Evolutionary conservation across 1,140 invertebrate genomes (phyloP), one percentile per base, ranked within the genome.

Genomic region (Drosophila pectinifera): DNA sequence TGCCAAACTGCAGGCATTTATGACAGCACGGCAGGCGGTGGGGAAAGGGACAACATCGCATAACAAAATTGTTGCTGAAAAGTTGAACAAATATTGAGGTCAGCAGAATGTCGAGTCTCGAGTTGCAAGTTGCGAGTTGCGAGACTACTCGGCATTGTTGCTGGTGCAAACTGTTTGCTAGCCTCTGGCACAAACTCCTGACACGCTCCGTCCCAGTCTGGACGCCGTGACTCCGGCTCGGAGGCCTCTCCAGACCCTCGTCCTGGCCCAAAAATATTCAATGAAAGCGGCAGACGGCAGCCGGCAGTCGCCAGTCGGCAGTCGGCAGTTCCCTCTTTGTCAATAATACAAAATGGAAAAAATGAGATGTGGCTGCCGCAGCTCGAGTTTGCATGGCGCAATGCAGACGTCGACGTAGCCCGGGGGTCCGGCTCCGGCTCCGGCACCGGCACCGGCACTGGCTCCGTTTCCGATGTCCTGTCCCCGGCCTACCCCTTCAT

Each of bases 1-100:
- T 86, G 83, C 74, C 83, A 88, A 88, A 79, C 78, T 82, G 83
- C 82, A 78, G 83, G 75, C 83, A 83, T 88, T 86, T 88, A 82
- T 88, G 82, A 88, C 82, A 82, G 80, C 46, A 11, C 10, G 8
- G 48, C 7, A 10, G 22, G 6, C 31, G 55, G 38, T 2, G 18
- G 16, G 18, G 31, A 11, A 8, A n/a, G 24, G 28, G 36, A 18
- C 26, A 45, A 85, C 86, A 82, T 85, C 83, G 78, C 62, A 79
- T 88, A 88, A 82, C 75, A 73, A 83, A 86, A 89, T 86, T 88
- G 83, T 89, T 86, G 82, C 69, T 86, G 83, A 86, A 86, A 88
- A 88, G 83, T 86, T 88, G 58, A 83, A 68, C 84, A 86, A 86
- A 86, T 89, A 86, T 86, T 89, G 84, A 69, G 83, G 83, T 86